A percentile compares a stretch with the other conserved stretches of the same genome.
phyloP scores from a whole-genome alignment of 2,888 invertebrate genomes.

The Drosophila meridionalis region DNA sequence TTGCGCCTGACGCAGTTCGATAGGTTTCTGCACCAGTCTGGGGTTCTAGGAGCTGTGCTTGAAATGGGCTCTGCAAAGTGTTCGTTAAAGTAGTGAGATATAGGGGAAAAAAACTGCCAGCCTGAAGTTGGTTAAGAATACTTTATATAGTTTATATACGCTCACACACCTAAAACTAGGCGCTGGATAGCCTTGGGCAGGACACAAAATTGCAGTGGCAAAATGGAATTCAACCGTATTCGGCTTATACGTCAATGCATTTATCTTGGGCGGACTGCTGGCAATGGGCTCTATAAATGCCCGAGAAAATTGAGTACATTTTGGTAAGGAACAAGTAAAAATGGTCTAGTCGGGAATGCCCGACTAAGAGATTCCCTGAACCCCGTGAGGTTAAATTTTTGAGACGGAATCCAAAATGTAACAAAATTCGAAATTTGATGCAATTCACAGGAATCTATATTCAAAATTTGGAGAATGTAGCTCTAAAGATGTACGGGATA shows the following conservation, averaged over 20 bases:
- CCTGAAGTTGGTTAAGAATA: conserved; percentile 52
- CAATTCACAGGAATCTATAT: too few relatives aligned
- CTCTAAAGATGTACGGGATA: too few relatives aligned
- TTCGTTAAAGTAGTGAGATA: not conserved
- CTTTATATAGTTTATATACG: not conserved
- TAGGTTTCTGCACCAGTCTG: conserved; percentile 83
- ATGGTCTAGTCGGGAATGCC: too few relatives aligned
- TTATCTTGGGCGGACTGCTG: conserved; percentile 86
- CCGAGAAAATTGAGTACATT: not conserved
- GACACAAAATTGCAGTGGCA: conserved; percentile 89
- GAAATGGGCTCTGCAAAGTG: conserved; percentile 56
- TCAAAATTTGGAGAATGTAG: too few relatives aligned
- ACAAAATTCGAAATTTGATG: too few relatives aligned
- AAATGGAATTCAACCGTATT: conserved; percentile 83
- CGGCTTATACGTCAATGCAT: conserved; percentile 85
- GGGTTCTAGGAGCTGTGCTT: conserved; percentile 86
- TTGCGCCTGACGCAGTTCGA: conserved; percentile 68
- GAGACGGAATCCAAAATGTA: too few relatives aligned
- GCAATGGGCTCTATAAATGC: conserved; percentile 86
- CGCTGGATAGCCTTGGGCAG: conserved; percentile 91
- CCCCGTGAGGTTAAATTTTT: too few relatives aligned
- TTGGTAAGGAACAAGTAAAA: too few relatives aligned
- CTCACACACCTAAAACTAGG: conserved; percentile 88
- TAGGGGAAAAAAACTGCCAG: not conserved
- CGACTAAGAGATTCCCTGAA: too few relatives aligned